Base-by-base conservation (phyloP, 2,113 vertebrate genomes). In the Cnemophilus loriae region DNA sequence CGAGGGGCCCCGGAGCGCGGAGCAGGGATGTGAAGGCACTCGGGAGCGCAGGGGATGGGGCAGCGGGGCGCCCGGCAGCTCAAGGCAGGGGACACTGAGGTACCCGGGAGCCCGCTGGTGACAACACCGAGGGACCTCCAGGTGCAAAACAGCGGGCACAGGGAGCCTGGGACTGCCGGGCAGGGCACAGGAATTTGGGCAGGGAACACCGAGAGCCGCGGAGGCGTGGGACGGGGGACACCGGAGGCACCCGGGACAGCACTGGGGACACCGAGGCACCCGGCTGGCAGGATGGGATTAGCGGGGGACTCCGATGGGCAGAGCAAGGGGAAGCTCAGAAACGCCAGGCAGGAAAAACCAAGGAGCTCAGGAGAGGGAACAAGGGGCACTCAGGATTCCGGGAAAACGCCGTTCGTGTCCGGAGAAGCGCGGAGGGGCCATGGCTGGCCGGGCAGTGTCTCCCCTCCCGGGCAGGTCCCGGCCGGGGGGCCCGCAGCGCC, bases 221-320 rank as follows among this genome's bases (percentile, higher is more conserved):
- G 55, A 46, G 7, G 13, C 3, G 24, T 4, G 56, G 46, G 49
- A 35, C 20, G 3, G 26, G 74, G 24, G 13, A 46, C 44, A 32
- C 21, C 0, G 16, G 13, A 13, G n/a, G 19, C 44, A 50, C 1
- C 1, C 27, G 46, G 47, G 32, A 14, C 26, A 7, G 3, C 17
- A 50, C 24, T 13, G 23, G 28, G 20, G 6, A 4, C 44, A 22
- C 6, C 2, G 24, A 8, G 17, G 24, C 12, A 37, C 14, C 11
- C 47, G 4, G 60, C 21, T 20, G 33, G 6, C 55, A 8, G 50
- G 33, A 50, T 28, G 17, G 21, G 30, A 22, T 16, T 60, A 21
- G 20, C 5, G 15, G 20, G 37, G 16, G 1, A 27, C 28, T 67
- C 19, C 26, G 32, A 30, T 15, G 28, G 1, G 9, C 22, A 18